These are phyloP conservation scores for Piscicola geometra DNA, from an alignment of 2,888 invertebrate genomes.

Conservation along the genomic window DNA sequence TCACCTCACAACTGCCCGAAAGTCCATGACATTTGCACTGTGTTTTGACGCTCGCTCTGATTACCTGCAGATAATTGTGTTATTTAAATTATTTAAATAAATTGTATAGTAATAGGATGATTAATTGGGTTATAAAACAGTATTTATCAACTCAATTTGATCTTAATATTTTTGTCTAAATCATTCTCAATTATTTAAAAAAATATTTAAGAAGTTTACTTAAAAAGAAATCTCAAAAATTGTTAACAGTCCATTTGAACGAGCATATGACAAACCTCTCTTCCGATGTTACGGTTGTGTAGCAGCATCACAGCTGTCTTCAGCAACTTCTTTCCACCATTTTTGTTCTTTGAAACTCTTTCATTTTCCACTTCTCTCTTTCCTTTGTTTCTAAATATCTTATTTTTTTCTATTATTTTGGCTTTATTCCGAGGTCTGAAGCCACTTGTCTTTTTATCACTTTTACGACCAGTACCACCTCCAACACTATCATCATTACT, in stretches of 20 bases:
- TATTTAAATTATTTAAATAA: no score
- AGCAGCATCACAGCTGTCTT: conserved; percentile 5
- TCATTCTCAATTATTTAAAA: no score
- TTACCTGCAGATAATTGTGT: no score
- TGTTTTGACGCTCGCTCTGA: background rate
- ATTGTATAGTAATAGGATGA: no score
- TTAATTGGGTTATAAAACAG: no score
- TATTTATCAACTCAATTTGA: no score
- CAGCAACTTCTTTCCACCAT: background rate
- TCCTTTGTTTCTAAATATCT: no score
- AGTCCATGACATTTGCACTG: conserved; percentile 6
- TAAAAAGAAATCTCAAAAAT: no score
- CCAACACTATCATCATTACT: no score
- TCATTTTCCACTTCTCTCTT: background rate
- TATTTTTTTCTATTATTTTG: background rate
- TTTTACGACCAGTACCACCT: background rate
- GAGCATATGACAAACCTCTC: background rate
- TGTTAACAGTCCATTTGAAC: no score
- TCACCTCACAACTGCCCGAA: background rate
- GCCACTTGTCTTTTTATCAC: background rate
- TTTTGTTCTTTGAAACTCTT: conserved; percentile 28
- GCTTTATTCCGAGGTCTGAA: background rate
- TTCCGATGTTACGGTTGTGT: conserved; percentile 1
- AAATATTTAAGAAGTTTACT: no score
- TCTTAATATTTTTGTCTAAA: no score